Evolutionary conservation across 2,888 invertebrate genomes (phyloP).

Genomic region (Gonocerus acuteangulatus): DNA sequence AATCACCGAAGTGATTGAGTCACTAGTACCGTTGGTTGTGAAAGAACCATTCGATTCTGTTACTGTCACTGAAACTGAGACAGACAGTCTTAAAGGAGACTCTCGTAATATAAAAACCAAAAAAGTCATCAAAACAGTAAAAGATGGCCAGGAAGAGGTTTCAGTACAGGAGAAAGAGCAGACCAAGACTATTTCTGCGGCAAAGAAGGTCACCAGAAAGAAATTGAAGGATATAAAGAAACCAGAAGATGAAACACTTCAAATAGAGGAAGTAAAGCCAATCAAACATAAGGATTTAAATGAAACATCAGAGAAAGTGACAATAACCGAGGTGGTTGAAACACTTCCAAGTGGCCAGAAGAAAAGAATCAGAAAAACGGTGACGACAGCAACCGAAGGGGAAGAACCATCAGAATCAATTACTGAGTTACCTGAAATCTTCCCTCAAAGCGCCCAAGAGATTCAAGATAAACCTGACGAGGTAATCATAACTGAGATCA

Average conservation of each 20-base stretch:
- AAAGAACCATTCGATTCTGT: slow-evolving; percentile 15
- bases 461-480: slow-evolving; percentile 47
- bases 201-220: slow-evolving; percentile 25
- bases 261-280: background rate
- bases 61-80: slow-evolving; percentile 38
- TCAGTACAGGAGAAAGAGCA: slow-evolving; percentile 28
- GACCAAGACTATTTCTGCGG: background rate
- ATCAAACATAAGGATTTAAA: background rate
- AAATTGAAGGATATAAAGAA: background rate
- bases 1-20: slow-evolving; percentile 39
- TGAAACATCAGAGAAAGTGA: slow-evolving; percentile 12
- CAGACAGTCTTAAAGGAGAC: slow-evolving; percentile 36
- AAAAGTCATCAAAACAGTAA: slow-evolving; percentile 27
- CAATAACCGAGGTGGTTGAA: slow-evolving; percentile 4
- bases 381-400: background rate
- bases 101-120: slow-evolving; percentile 19
- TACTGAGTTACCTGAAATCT: slow-evolving; percentile 23
- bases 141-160: slow-evolving; percentile 28
- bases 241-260: background rate
- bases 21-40: background rate
- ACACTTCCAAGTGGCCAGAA: background rate
- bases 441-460: slow-evolving; percentile 5
- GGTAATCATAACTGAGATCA: slow-evolving; percentile 40
- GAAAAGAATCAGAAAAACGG: slow-evolving; percentile 36
- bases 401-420: slow-evolving; percentile 7